Base-by-base conservation (phyloP, 2,888 invertebrate species). In the Cheiracanthium punctorium region DNA sequence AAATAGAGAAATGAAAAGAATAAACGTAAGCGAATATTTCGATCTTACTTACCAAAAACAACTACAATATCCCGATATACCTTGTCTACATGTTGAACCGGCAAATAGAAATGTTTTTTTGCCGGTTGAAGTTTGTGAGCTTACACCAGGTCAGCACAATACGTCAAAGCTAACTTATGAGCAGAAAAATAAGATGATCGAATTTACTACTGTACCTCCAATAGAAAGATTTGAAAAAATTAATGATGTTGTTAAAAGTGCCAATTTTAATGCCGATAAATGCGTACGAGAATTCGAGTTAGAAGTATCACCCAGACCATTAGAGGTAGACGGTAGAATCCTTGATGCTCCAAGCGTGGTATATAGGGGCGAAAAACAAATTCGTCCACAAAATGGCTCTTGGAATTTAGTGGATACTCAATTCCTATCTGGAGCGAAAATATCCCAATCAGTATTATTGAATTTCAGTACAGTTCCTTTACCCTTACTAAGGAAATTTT, bases 91-190 rank as follows among this genome's bases (percentile, higher is more conserved):
- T 64, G 88, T 82, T 12, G 82, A 88, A 32, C 85, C 76, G 5
- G 72, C 73, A 20, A 37, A 58, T 12, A 88, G 82, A 30, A 64
- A 64, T n/a, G 69, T 80, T 0, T 87, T 79, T 28, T 48, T 89
- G 0, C 89, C 89, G 2, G 64, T 89, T 32, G 89, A 89, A 72
- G 80, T 89, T 7, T 89, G 89, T 41, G 72, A 86, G 0, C 43
- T 89, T 8, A 33, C 80, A 14, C 76, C 75, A 64, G 86, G 86
- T 8, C 89, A 89, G 48, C 88, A 87, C 8, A 76, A 75, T 29
- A 85, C 77, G 29, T 72, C 75, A 52, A 82, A 88, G 33, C 24
- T 89, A 20, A 76, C 80, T n/a, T 80, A 82, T 0, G 71, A 17
- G 14, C 88, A 88, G 28, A 82, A 64, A 41, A 76, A 87, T 1